These are phyloP conservation scores for Crypturellus undulatus DNA, from an alignment of 2,113 vertebrate genomes.

Conservation along the genomic window DNA sequence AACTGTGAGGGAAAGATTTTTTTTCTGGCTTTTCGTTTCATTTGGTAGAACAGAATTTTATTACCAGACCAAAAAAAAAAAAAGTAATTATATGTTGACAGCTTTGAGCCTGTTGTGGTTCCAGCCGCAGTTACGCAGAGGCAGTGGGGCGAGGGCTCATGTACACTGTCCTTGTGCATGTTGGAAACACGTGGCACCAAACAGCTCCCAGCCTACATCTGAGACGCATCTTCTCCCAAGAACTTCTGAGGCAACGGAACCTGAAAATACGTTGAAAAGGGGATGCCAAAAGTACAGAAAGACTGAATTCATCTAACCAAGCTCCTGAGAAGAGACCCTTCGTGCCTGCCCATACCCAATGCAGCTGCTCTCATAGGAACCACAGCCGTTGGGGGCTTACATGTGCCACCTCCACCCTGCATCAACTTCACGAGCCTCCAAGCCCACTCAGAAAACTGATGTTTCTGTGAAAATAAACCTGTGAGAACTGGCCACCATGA, in stretches of 20 bases:
- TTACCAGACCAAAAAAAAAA: neutral
- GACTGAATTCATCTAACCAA: neutral
- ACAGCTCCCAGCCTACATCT: neutral
- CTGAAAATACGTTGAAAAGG: neutral
- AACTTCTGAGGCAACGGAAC: neutral
- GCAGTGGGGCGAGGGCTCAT: neutral
- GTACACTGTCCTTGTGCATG: neutral
- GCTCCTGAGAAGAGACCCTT: no score
- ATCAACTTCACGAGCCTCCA: neutral
- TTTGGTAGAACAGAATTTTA: neutral
- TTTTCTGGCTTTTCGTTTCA: neutral
- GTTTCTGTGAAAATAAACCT: neutral
- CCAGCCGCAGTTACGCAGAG: neutral
- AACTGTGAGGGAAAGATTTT: neutral
- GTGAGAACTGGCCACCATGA: neutral
- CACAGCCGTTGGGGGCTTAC: no score
- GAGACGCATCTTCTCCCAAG: neutral
- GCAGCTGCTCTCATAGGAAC: no score
- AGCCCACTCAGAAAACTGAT: neutral
- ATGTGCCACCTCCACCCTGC: neutral
- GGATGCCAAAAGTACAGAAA: neutral
- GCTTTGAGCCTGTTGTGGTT: neutral
- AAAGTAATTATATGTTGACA: neutral
- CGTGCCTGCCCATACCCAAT: no score
- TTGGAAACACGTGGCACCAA: neutral